Conservation (phyloP, 2,113 vertebrate genomes). For the Ceyx margarethae region DNA sequence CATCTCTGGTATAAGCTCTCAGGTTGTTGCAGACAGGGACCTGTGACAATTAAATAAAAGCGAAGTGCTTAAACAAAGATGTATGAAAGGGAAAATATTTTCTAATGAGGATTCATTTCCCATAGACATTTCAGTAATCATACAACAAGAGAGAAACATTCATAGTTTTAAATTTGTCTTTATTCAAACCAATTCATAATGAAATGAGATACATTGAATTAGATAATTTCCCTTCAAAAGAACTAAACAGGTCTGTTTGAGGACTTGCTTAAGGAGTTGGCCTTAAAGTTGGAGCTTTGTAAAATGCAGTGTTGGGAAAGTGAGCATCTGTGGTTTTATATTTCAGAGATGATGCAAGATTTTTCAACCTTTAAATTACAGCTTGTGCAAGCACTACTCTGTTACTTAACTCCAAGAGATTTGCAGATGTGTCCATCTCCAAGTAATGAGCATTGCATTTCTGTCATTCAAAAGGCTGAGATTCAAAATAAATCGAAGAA, state of each 20-base stretch:
- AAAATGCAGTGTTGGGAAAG: conserved; percentile 31
- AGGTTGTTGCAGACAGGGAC: not conserved
- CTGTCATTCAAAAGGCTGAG: not conserved
- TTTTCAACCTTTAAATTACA: conserved; percentile 52
- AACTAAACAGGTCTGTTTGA: not conserved
- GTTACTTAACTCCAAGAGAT: conserved; percentile 29
- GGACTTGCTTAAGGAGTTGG: not conserved
- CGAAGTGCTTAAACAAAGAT: not conserved
- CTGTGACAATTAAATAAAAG: not conserved
- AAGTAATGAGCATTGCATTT: conserved; percentile 31
- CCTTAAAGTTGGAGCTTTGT: not conserved
- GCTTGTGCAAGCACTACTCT: conserved; percentile 32
- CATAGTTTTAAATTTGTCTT: not conserved
- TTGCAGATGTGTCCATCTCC: conserved; percentile 30
- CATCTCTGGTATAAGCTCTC: not conserved
- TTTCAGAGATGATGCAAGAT: conserved; percentile 59
- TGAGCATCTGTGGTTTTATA: conserved; percentile 32
- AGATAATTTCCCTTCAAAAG: not conserved
- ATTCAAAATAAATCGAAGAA: conserved; percentile 31
- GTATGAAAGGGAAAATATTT: not conserved
- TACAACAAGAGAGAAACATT: not conserved
- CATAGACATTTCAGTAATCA: not conserved
- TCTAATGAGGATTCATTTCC: not conserved
- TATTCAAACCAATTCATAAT: not conserved
- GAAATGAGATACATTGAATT: not conserved